Evolutionary conservation across 2,888 invertebrate genomes (phyloP).

Genomic region (Trichacis sp.): DNA sequence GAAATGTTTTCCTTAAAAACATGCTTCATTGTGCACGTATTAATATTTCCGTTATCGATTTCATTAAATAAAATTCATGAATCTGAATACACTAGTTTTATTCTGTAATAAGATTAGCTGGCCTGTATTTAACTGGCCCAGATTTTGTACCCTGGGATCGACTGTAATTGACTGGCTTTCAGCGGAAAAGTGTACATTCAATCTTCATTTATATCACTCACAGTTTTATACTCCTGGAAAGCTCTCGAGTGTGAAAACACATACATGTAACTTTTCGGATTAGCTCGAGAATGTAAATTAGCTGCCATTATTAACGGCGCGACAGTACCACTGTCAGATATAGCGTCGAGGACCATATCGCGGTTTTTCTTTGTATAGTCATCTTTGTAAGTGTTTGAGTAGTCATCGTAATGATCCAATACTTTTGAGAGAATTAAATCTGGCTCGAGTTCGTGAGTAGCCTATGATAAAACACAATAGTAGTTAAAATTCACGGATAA

Average conservation of each 20-base stretch:
- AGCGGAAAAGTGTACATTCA: neutral
- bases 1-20: no score
- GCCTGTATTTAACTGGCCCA: no score
- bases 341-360: constrained; percentile 85
- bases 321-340: constrained; percentile 89
- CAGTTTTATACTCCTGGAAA: constrained; percentile 81
- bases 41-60: no score
- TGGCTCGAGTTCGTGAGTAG: constrained; percentile 62
- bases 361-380: constrained; percentile 75
- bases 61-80: no score
- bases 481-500: no score
- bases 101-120: no score
- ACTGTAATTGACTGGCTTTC: constrained; percentile 5
- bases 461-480: constrained; percentile 52
- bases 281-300: constrained; percentile 80
- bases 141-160: no score
- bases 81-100: no score
- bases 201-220: constrained; percentile 69
- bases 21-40: no score
- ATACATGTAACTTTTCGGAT: constrained; percentile 86
- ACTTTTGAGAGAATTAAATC: constrained; percentile 60
- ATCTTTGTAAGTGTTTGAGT: constrained; percentile 73
- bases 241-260: constrained; percentile 88
- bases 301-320: constrained; percentile 85
- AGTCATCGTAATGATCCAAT: constrained; percentile 61